Percentiles rank a stretch among this genome's conserved stretches.
Conservation (phyloP, 2,113 vertebrate genomes). For the Trematomus loennbergii region DNA sequence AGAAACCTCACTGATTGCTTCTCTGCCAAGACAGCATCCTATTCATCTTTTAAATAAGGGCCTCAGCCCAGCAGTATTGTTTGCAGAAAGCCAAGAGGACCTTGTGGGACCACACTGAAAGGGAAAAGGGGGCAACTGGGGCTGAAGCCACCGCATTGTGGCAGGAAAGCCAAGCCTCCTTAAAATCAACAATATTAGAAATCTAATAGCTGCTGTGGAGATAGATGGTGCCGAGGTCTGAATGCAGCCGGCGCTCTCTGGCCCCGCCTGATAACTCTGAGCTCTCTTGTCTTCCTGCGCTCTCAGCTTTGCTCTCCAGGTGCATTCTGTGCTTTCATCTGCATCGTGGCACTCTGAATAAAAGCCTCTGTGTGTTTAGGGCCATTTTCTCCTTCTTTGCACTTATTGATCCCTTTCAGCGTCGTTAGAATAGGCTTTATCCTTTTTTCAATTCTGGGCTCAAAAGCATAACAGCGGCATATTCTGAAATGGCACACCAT, state of each 20-base stretch:
- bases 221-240: conserved; percentile 58
- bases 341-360: conserved; percentile 57
- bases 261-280: conserved; percentile 64
- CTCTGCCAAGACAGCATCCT: conserved; percentile 76
- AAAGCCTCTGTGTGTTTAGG: conserved; percentile 69
- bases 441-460: conserved; percentile 47
- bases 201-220: conserved; percentile 65
- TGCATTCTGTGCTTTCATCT: conserved; percentile 68
- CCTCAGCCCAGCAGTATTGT: conserved; percentile 74
- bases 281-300: conserved; percentile 44
- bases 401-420: conserved; percentile 69
- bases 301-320: conserved; percentile 58
- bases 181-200: conserved; percentile 76
- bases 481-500: conserved; percentile 64
- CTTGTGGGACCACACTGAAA: conserved; percentile 75
- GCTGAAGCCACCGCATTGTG: conserved; percentile 66
- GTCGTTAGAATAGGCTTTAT: conserved; percentile 34
- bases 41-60: conserved; percentile 83
- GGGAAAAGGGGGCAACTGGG: conserved; percentile 48
- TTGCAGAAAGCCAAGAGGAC: conserved; percentile 69
- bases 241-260: conserved; percentile 45
- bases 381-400: conserved; percentile 55
- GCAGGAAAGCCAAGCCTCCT: conserved; percentile 63
- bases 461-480: conserved; percentile 50
- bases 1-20: conserved; percentile 76